phyloP scores from a whole-genome alignment of 2,797 vertebrate genomes.

The Zenarchopterus dispar region DNA sequence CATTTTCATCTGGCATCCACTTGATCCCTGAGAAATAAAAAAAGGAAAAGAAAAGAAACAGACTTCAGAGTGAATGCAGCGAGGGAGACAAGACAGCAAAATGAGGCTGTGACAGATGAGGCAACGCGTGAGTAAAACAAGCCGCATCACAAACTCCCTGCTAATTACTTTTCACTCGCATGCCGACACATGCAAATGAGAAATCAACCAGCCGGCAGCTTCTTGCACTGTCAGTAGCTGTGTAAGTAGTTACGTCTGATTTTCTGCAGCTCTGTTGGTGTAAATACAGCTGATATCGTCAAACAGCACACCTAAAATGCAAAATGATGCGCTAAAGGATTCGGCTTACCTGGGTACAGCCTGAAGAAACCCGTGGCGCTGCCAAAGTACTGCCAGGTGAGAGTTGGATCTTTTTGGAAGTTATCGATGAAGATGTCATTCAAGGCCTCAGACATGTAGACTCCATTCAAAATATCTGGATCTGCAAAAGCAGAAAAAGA shows the following conservation, averaged over 20 bases:
- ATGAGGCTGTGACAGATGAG: too few relatives aligned
- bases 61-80: too few relatives aligned
- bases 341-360: slow-evolving; percentile 91
- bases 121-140: too few relatives aligned
- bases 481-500: slow-evolving; percentile 73
- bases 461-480: slow-evolving; percentile 91
- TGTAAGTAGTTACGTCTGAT: neutral
- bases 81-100: too few relatives aligned
- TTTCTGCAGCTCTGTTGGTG: slow-evolving; percentile 1
- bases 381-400: slow-evolving; percentile 98
- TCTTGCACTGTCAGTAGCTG: too few relatives aligned
- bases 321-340: neutral
- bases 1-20: slow-evolving; percentile 93
- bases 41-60: neutral
- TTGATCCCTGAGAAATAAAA: slow-evolving; percentile 94
- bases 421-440: slow-evolving; percentile 93
- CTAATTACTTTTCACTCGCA: too few relatives aligned
- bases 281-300: slow-evolving; percentile 3
- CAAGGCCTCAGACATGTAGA: slow-evolving; percentile 94
- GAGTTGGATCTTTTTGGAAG: slow-evolving; percentile 91
- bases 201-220: too few relatives aligned
- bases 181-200: too few relatives aligned
- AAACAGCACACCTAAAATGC: neutral
- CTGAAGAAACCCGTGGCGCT: slow-evolving; percentile 95
- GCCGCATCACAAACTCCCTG: too few relatives aligned